These are phyloP conservation scores for Heterochromis multidens DNA, from an alignment of 2,113 vertebrate species.

Conservation along the genomic window DNA sequence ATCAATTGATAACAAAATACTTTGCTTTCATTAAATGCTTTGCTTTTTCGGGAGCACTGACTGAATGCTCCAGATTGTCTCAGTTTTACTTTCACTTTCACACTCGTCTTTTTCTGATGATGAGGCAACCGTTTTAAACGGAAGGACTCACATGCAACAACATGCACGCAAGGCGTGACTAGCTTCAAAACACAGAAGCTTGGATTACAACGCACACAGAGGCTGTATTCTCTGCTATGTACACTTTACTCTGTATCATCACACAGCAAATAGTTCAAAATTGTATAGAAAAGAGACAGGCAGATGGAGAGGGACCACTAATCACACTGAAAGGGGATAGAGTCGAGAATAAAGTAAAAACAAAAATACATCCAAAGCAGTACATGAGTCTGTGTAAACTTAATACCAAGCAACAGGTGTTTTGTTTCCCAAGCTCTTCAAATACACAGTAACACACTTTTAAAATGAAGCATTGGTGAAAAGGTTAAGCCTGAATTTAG, in stretches of 20 bases:
- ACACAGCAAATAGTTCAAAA: not conserved
- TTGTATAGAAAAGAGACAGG: not conserved
- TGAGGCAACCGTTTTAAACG: not conserved
- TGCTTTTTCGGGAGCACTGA: not conserved
- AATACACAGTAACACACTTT: constrained; percentile 30
- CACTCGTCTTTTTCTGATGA: not conserved
- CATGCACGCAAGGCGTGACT: not conserved
- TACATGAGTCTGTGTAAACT: constrained; percentile 35
- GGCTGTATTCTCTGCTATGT: not conserved
- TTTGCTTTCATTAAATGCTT: too few species aligned
- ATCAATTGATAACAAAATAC: too few species aligned
- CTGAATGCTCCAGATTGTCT: not conserved
- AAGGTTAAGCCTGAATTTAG: constrained; percentile 69
- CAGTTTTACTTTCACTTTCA: not conserved
- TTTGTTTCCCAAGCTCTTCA: constrained; percentile 29
- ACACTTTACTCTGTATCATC: not conserved
- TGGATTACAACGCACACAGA: not conserved
- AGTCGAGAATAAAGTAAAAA: constrained; percentile 28
- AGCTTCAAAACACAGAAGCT: not conserved
- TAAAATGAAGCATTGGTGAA: constrained; percentile 48
- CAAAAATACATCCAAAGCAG: constrained; percentile 27
- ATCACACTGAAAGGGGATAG: not conserved
- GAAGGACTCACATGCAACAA: not conserved
- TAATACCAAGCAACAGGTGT: constrained; percentile 53
- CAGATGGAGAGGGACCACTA: too few species aligned